Evolutionary conservation across 2,797 vertebrate species (phyloP).

Genomic region (Catostomus latipinnis): DNA sequence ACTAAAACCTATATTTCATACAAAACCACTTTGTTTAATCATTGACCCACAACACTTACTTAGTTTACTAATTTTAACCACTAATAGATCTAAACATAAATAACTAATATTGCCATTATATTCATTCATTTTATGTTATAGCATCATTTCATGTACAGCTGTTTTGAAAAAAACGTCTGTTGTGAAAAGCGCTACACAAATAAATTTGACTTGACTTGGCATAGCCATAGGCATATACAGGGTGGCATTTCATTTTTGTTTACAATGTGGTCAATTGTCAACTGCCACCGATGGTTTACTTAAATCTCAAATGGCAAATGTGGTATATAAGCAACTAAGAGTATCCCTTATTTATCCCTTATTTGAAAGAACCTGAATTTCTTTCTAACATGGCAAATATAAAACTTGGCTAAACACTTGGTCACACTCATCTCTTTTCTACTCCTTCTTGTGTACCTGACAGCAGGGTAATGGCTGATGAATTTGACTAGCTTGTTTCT

Average conservation of each 20-base stretch:
- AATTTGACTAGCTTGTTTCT: slow-evolving; percentile 34
- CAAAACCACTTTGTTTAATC: too few relatives aligned
- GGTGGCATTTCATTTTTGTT: neutral
- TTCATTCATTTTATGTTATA: too few relatives aligned
- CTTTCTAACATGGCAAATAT: too few relatives aligned
- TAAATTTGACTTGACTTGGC: too few relatives aligned
- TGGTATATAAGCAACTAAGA: neutral
- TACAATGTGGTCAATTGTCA: neutral
- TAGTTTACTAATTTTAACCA: too few relatives aligned
- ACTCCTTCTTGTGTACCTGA: slow-evolving; percentile 28
- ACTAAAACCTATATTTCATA: too few relatives aligned
- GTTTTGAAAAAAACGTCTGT: too few relatives aligned
- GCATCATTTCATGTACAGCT: too few relatives aligned
- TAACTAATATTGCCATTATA: too few relatives aligned
- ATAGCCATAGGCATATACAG: neutral
- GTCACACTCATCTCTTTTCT: slow-evolving; percentile 5
- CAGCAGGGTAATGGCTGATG: slow-evolving; percentile 33
- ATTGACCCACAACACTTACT: too few relatives aligned
- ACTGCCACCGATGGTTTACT: neutral
- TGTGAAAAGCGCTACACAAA: too few relatives aligned
- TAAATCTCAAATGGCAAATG: neutral
- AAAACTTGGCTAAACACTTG: neutral
- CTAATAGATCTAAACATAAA: too few relatives aligned
- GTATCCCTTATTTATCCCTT: neutral
- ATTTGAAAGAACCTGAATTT: neutral